These are phyloP conservation scores for Scaptomyza graminum DNA, from an alignment of 1,140 invertebrate genomes.

Conservation along the genomic window DNA sequence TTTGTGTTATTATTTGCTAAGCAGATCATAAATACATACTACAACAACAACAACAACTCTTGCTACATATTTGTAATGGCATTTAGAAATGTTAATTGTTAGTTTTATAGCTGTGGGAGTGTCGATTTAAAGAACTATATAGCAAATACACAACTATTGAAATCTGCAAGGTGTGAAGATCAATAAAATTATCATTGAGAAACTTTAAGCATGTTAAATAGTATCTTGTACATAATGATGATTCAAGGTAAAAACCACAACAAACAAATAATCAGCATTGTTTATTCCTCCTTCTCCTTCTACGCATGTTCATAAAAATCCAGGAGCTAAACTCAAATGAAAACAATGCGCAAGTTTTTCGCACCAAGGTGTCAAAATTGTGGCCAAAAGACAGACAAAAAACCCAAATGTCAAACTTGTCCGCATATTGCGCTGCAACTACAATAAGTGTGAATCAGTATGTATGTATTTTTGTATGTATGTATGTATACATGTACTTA, in stretches of 20 bases:
- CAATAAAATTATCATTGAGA: conserved; percentile 2
- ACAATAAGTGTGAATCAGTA: background rate
- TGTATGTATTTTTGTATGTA: conserved; percentile 6
- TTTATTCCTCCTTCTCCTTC: background rate
- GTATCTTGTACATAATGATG: background rate
- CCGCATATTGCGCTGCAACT: conserved; percentile 2
- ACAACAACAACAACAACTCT: conserved; percentile 37
- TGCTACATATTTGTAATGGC: conserved; percentile 53
- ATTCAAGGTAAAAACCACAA: background rate
- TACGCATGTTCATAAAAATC: background rate
- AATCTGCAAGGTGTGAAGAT: background rate
- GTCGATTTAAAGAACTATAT: conserved; percentile 1
- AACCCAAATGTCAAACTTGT: conserved; percentile 64
- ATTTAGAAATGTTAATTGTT: conserved; percentile 73
- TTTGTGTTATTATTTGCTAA: conserved; percentile 68
- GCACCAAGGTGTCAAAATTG: conserved; percentile 64
- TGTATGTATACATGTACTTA: background rate
- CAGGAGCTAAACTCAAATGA: conserved; percentile 5
- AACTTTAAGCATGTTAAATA: conserved; percentile 1
- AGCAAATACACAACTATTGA: background rate
- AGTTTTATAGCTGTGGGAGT: conserved; percentile 23
- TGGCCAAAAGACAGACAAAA: conserved; percentile 6
- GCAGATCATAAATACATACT: conserved; percentile 59
- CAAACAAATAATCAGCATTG: conserved; percentile 9
- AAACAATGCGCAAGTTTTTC: conserved; percentile 64